Evolutionary conservation across 2,797 vertebrate genomes (phyloP).

Genomic region (Falco novaeseelandiae): DNA sequence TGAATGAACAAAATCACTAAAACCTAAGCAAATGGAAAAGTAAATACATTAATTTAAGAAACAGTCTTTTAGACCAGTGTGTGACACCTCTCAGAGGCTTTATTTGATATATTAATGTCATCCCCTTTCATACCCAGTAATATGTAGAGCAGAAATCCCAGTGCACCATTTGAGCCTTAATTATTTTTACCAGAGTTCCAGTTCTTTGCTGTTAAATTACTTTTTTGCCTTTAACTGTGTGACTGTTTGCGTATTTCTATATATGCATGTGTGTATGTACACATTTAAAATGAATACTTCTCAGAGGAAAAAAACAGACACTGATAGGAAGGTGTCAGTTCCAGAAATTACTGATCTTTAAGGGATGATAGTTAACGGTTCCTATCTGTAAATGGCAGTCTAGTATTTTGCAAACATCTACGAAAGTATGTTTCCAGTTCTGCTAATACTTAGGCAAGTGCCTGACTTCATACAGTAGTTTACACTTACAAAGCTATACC

Average conservation of each 20-base stretch:
- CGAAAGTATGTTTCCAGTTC: background rate
- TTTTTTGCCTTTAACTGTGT: background rate
- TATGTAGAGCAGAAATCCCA: slow-evolving; percentile 16
- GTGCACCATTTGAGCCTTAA: background rate
- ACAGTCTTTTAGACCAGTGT: background rate
- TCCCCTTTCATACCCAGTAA: background rate
- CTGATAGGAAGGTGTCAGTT: background rate
- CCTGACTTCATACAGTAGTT: background rate
- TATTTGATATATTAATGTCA: background rate
- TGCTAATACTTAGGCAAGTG: background rate
- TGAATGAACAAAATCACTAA: background rate
- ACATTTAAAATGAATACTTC: background rate
- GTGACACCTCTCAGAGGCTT: background rate
- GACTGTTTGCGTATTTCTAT: background rate
- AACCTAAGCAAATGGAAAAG: background rate
- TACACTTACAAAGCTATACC: background rate
- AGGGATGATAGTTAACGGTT: background rate
- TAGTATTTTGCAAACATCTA: background rate
- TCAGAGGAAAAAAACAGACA: background rate
- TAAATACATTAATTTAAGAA: background rate
- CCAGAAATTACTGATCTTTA: background rate
- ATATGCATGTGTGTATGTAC: background rate
- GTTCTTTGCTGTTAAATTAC: background rate
- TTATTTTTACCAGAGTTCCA: background rate
- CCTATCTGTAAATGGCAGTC: background rate